phyloP scores from a whole-genome alignment of 2,888 invertebrate species.

The Embidobia sp. region DNA sequence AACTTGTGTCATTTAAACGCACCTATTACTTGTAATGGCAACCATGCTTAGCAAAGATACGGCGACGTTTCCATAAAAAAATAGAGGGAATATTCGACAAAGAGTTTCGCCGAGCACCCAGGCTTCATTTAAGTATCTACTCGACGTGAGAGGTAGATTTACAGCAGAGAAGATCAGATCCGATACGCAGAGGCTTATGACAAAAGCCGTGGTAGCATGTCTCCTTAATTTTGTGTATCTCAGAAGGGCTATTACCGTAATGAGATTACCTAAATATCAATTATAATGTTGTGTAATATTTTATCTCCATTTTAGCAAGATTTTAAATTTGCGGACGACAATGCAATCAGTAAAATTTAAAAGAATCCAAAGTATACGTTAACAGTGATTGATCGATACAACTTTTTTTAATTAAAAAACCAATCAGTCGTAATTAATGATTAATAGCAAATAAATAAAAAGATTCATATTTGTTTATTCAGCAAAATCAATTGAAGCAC shows the following conservation, averaged over 20 bases:
- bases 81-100: conserved; percentile 92
- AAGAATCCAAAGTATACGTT: too few relatives aligned
- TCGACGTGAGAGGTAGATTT: conserved; percentile 92
- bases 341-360: too few relatives aligned
- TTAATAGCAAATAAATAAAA: too few relatives aligned
- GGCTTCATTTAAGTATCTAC: conserved; percentile 89
- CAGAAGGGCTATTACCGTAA: conserved; percentile 90
- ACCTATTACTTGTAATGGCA: conserved; percentile 94
- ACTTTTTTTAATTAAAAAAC: too few relatives aligned
- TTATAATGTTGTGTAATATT: too few relatives aligned
- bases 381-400: too few relatives aligned
- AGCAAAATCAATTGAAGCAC: too few relatives aligned
- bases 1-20: too few relatives aligned
- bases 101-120: conserved; percentile 91
- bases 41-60: conserved; percentile 94
- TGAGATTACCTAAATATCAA: conserved; percentile 87
- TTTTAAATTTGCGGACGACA: too few relatives aligned
- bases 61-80: conserved; percentile 95
- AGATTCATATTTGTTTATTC: too few relatives aligned
- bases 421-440: too few relatives aligned
- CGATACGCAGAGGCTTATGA: conserved; percentile 92
- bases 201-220: conserved; percentile 94
- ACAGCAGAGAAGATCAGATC: conserved; percentile 92
- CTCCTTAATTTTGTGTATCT: conserved; percentile 90
- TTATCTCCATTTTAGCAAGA: too few relatives aligned